Evolutionary conservation across 2,113 vertebrate genomes (phyloP), one percentile per base, ranked within the genome.

Genomic region (Cebidichthys violaceus): DNA sequence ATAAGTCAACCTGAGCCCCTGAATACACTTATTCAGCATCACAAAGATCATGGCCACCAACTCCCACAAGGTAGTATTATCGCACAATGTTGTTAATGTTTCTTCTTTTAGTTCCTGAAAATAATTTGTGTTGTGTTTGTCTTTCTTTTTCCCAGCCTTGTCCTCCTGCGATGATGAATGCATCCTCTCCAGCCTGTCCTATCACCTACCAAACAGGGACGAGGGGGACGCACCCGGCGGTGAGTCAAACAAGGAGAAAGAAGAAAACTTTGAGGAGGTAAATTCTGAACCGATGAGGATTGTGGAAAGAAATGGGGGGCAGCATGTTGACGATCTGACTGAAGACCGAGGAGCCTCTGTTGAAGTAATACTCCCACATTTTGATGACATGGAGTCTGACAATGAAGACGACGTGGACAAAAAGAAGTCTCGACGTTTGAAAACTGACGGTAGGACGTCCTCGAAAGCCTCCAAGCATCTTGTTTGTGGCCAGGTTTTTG

Each of bases 21-120:
- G 29, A 75, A 62, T 15, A 67, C 41, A 37, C 76, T 89, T 7
- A 85, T 92, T 72, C 84, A 84, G 45, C 74, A 86, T 74, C 85
- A 86, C 57, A 82, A 82, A 68, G 66, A 77, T 27, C 71, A 82
- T 7, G 43, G 72, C 6, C 70, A 68, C 7, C 20, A 59, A 10
- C 55, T 75, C 55, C 9, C 39, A 61, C 52, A 70, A 71, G 79
- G 79, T 88, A 64, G 9, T 1, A 11, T 14, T 50, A 35, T 57
- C 37, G 70, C 61, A 59, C 13, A 59, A 8, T 55, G 6, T 41
- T 37, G n/a, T 33, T 39, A 6, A 8, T 35, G 35, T 35, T 81
- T 50, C 5, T 60, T 33, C 2, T 66, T 50, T n/a, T 11, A 22
- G 6, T 47, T 18, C 22, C 3, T 70, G 27, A 70, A 15, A 39